Percentiles rank a stretch among this genome's conserved stretches.
These are phyloP conservation scores for Strigops habroptila DNA, from an alignment of 2,113 vertebrate species.

Conservation along the genomic window DNA sequence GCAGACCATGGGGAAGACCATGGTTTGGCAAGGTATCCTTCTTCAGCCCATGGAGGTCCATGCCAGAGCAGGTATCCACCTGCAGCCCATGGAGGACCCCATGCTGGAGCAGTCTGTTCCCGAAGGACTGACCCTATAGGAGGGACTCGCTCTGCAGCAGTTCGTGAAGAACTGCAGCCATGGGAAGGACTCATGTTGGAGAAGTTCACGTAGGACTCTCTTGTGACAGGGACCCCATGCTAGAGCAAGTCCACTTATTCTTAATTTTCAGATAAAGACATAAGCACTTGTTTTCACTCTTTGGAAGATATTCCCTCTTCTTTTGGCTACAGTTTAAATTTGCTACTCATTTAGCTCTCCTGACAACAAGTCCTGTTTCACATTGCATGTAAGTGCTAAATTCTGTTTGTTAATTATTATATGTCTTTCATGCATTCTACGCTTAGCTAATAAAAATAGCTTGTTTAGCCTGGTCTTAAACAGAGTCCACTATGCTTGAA, in stretches of 20 bases:
- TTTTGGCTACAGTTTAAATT: neutral
- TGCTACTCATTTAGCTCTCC: neutral
- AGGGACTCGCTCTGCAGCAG: neutral
- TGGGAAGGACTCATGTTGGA: neutral
- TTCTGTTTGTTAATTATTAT: neutral
- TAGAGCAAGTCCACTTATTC: neutral
- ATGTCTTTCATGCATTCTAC: neutral
- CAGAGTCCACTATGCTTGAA: neutral
- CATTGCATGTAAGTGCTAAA: neutral
- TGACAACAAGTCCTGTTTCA: neutral
- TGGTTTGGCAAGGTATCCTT: neutral
- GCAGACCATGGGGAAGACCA: neutral
- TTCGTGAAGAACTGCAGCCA: neutral
- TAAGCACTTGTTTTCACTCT: neutral
- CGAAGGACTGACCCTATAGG: rapidly evolving
- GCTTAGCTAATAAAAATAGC: neutral
- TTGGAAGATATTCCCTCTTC: neutral
- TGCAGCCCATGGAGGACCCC: neutral
- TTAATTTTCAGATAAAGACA: neutral
- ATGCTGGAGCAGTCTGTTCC: rapidly evolving
- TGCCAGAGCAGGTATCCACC: neutral
- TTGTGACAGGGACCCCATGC: rapidly evolving
- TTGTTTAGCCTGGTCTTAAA: neutral
- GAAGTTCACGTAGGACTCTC: neutral
- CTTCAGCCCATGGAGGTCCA: neutral